Percentiles rank a stretch among this genome's conserved stretches.
Evolutionary conservation across 1,140 invertebrate genomes (phyloP).

Genomic region (Ridgeia piscesae): DNA sequence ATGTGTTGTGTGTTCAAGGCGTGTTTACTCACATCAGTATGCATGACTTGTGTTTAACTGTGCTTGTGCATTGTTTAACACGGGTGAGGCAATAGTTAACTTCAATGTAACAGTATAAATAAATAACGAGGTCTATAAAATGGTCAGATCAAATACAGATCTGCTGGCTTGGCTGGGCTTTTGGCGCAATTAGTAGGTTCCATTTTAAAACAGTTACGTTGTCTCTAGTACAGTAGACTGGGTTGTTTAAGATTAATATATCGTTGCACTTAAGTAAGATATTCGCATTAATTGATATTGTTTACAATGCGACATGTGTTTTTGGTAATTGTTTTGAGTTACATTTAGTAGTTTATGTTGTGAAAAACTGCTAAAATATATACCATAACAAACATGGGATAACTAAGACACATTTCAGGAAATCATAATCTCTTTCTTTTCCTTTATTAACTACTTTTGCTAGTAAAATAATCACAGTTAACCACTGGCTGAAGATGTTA

Average conservation of each 20-base stretch:
- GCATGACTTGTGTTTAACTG: not conserved
- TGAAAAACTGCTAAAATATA: no score
- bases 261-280: no score
- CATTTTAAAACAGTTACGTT: not conserved
- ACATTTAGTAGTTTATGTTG: no score
- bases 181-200: not conserved
- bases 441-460: no score
- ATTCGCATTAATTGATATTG: constrained; percentile 10
- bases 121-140: not conserved
- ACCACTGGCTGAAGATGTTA: not conserved
- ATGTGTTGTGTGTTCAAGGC: not conserved
- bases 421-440: no score
- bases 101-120: not conserved
- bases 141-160: no score
- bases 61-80: no score
- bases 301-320: not conserved
- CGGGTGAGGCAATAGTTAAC: not conserved
- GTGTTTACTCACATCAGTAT: not conserved
- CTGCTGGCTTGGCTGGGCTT: not conserved
- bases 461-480: not conserved
- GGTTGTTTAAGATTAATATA: no score
- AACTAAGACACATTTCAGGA: no score
- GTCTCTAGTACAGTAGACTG: not conserved
- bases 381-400: no score
- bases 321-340: not conserved